Evolutionary conservation across 2,797 vertebrate genomes (phyloP).

Genomic region (Galago senegalensis): DNA sequence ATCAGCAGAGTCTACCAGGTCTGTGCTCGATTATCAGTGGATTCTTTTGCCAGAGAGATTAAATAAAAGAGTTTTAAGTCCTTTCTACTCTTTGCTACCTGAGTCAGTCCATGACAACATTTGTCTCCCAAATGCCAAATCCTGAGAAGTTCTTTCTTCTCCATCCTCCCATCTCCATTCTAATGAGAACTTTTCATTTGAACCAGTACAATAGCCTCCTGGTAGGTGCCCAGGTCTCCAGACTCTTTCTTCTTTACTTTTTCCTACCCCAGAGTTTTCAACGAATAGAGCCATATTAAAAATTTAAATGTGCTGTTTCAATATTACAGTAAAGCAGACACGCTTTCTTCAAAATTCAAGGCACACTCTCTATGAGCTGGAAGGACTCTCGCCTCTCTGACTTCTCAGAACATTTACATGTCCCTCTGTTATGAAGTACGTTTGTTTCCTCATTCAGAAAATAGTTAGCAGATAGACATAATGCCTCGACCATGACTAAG

Average conservation of each 20-base stretch:
- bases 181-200: not conserved
- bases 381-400: constrained; percentile 15
- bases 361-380: not conserved
- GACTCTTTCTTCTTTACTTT: not conserved
- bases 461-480: not conserved
- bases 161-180: not conserved
- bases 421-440: not conserved
- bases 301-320: constrained; percentile 26
- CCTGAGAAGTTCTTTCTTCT: not conserved
- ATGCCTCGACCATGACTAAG: not conserved
- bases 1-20: not conserved
- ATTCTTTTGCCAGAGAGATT: not conserved
- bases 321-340: not conserved
- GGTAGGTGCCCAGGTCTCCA: not conserved
- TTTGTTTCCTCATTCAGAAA: not conserved
- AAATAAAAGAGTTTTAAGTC: not conserved
- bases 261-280: not conserved
- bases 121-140: not conserved
- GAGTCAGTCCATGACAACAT: not conserved
- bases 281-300: not conserved
- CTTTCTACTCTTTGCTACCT: not conserved
- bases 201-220: not conserved
- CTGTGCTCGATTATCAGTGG: not conserved
- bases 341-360: constrained; percentile 25
- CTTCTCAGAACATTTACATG: not conserved